These are phyloP conservation scores for Poicephalus meyeri DNA, from an alignment of 2,113 vertebrate species.

Conservation along the genomic window DNA sequence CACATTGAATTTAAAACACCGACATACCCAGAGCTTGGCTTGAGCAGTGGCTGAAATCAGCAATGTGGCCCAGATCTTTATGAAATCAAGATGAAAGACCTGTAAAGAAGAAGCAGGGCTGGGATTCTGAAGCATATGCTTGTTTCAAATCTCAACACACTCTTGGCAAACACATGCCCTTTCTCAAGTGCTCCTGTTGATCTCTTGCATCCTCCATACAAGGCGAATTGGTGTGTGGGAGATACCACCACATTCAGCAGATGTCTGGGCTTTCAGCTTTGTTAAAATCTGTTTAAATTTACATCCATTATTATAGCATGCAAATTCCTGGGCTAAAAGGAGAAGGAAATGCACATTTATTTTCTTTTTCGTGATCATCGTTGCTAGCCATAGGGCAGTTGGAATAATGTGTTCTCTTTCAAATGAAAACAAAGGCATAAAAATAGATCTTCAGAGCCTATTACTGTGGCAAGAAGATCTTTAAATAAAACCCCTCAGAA, in stretches of 20 bases:
- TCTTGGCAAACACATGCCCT: background rate
- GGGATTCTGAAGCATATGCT: background rate
- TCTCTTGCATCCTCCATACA: background rate
- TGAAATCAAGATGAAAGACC: background rate
- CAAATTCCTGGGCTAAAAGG: constrained; percentile 7
- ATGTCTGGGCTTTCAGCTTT: constrained; percentile 2
- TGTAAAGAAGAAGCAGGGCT: background rate
- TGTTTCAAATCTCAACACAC: background rate
- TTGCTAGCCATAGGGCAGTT: constrained; percentile 35
- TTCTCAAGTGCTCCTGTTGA: background rate
- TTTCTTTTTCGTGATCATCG: constrained; percentile 4
- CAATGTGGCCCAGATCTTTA: fast-evolving
- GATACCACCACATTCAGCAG: background rate
- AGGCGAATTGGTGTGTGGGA: background rate
- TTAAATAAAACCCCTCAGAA: constrained; percentile 46
- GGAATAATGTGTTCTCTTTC: constrained; percentile 55
- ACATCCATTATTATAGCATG: constrained; percentile 2
- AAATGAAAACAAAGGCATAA: constrained; percentile 58
- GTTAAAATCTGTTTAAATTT: background rate
- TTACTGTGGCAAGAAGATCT: constrained; percentile 21
- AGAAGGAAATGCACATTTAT: constrained; percentile 15
- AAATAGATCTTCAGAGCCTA: constrained; percentile 47
- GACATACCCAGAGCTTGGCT: background rate
- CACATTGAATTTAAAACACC: background rate
- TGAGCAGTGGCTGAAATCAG: background rate